Conservation (phyloP, 2,888 invertebrate species). For the Pilophorus perplexus region DNA sequence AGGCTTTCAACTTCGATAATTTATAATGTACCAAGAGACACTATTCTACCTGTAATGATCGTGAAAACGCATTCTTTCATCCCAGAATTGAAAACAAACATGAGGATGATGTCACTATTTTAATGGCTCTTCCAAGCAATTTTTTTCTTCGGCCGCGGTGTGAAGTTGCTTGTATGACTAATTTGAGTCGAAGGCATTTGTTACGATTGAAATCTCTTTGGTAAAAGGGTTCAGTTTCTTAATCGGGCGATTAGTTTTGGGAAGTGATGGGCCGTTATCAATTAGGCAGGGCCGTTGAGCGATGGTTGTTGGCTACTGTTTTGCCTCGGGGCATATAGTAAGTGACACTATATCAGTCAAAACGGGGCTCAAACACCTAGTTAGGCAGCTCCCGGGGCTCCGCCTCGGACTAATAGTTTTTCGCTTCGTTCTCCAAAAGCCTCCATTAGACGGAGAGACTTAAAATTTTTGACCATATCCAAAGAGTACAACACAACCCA, state of each 20-base stretch:
- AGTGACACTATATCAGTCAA: conserved; percentile 42
- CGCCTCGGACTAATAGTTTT: conserved; percentile 29
- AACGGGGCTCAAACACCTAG: conserved; percentile 34
- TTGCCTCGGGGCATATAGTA: conserved; percentile 21
- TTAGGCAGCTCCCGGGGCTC: conserved; percentile 21
- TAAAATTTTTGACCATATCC: not conserved
- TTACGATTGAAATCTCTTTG: conserved; percentile 38
- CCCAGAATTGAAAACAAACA: conserved; percentile 5
- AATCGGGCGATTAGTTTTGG: conserved; percentile 34
- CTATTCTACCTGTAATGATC: not conserved
- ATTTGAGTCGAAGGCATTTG: conserved; percentile 26
- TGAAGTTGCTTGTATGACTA: not conserved
- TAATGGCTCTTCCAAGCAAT: not conserved
- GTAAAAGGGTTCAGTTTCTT: conserved; percentile 9
- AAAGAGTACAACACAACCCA: conserved; percentile 30
- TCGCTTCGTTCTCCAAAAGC: conserved; percentile 4
- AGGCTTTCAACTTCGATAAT: conserved; percentile 10
- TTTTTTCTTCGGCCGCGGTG: conserved; percentile 5
- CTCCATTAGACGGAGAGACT: conserved; percentile 1
- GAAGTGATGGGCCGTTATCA: conserved; percentile 23
- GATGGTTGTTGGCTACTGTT: conserved; percentile 39
- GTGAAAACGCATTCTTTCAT: conserved; percentile 12
- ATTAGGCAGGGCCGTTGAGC: conserved; percentile 30
- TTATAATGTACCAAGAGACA: conserved; percentile 8
- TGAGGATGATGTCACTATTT: conserved; percentile 10